phyloP scores from a whole-genome alignment of 2,113 vertebrate genomes.

The Tachysurus vachellii region DNA sequence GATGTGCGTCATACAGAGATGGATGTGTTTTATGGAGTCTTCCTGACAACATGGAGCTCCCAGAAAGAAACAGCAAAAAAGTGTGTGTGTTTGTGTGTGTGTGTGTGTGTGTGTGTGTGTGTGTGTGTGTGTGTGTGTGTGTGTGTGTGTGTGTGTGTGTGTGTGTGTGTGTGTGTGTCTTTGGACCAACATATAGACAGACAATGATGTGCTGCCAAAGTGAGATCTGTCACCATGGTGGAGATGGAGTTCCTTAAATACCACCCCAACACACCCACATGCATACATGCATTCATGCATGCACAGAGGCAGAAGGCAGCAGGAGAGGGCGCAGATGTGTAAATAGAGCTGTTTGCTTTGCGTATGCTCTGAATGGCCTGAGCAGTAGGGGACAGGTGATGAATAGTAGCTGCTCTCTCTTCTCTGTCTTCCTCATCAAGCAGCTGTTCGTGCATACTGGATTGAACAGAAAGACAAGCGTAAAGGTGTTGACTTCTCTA shows the following conservation, averaged over 20 bases:
- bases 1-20: slow-evolving; percentile 43
- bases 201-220: slow-evolving; percentile 6
- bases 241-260: slow-evolving; percentile 53
- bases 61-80: neutral
- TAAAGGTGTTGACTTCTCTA: slow-evolving; percentile 22
- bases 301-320: slow-evolving; percentile 39
- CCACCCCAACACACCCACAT: slow-evolving; percentile 36
- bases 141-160: too few relatives aligned
- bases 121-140: neutral
- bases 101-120: too few relatives aligned
- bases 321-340: slow-evolving; percentile 56
- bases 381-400: slow-evolving; percentile 49
- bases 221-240: slow-evolving; percentile 52
- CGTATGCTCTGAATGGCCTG: slow-evolving; percentile 44
- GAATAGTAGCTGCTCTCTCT: slow-evolving; percentile 38
- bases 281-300: slow-evolving; percentile 41
- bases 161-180: neutral
- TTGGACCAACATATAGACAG: neutral
- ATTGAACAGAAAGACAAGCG: neutral
- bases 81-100: too few relatives aligned
- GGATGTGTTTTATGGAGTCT: slow-evolving; percentile 29
- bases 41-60: slow-evolving; percentile 41
- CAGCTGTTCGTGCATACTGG: slow-evolving; percentile 24
- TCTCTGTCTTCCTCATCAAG: slow-evolving; percentile 18
- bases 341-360: slow-evolving; percentile 58